Conservation (phyloP, 2,797 vertebrate species). For the Hyperoplus immaculatus region DNA sequence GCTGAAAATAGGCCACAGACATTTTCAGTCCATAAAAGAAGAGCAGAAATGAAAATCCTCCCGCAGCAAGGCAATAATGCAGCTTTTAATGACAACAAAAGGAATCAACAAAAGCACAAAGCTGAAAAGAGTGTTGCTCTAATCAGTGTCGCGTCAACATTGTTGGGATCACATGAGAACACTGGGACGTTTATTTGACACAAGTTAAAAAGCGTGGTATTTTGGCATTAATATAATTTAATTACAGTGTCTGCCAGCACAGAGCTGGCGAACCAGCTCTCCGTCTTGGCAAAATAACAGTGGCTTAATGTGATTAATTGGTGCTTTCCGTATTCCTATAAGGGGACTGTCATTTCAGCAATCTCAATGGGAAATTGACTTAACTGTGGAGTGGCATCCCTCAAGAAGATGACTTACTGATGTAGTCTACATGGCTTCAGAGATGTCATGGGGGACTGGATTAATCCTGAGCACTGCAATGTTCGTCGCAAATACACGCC, state of each 20-base stretch:
- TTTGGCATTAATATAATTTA: conserved; percentile 72
- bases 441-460: conserved; percentile 13
- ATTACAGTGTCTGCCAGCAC: conserved; percentile 69
- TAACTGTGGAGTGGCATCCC: conserved; percentile 22
- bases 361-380: conserved; percentile 54
- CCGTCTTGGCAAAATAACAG: conserved; percentile 70
- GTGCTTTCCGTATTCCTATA: conserved; percentile 67
- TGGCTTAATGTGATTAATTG: conserved; percentile 80
- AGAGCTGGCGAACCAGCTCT: conserved; percentile 63
- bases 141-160: conserved; percentile 69
- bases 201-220: conserved; percentile 62
- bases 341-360: conserved; percentile 62
- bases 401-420: conserved; percentile 30
- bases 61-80: conserved; percentile 68
- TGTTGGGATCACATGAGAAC: conserved; percentile 64
- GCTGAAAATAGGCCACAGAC: conserved; percentile 78
- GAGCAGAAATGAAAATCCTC: conserved; percentile 73
- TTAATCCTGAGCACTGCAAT: neutral
- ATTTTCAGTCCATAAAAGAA: conserved; percentile 73
- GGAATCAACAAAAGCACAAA: conserved; percentile 70
- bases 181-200: conserved; percentile 65
- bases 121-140: conserved; percentile 61
- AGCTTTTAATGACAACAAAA: conserved; percentile 76
- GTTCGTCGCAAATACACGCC: neutral
- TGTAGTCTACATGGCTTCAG: conserved; percentile 11